phyloP scores from a whole-genome alignment of 2,113 vertebrate genomes.

The Corydoras sp. region DNA sequence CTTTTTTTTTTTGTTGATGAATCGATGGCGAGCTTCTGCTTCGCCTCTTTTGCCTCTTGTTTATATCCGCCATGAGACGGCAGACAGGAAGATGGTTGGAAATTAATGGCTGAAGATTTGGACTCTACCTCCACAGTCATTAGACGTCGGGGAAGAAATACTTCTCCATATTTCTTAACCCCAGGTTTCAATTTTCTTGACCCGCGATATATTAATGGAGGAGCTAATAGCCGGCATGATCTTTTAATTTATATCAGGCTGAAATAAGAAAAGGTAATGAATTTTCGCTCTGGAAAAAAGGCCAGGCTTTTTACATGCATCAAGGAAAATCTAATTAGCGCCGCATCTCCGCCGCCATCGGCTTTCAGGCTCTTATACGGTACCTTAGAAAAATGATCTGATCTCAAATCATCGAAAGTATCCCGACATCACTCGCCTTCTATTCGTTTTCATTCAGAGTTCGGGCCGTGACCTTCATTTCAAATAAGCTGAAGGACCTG shows the following conservation, averaged over 20 bases:
- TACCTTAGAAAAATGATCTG: slow-evolving; percentile 68
- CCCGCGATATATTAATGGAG: slow-evolving; percentile 70
- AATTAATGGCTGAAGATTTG: slow-evolving; percentile 63
- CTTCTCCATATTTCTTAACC: slow-evolving; percentile 68
- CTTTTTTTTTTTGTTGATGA: too few relatives aligned
- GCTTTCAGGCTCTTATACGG: slow-evolving; percentile 65
- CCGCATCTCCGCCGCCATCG: slow-evolving; percentile 69
- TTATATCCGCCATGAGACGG: slow-evolving; percentile 56
- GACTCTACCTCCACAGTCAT: slow-evolving; percentile 58
- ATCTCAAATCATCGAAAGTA: slow-evolving; percentile 55
- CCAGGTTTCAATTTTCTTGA: slow-evolving; percentile 72
- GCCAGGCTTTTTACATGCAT: slow-evolving; percentile 69
- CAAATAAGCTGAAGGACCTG: too few relatives aligned
- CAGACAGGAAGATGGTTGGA: slow-evolving; percentile 58
- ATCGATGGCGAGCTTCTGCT: too few relatives aligned
- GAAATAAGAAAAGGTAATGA: slow-evolving; percentile 76
- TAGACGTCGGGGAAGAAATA: slow-evolving; percentile 64
- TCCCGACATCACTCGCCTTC: too few relatives aligned
- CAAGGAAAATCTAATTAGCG: slow-evolving; percentile 72
- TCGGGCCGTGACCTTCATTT: too few relatives aligned
- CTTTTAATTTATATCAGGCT: slow-evolving; percentile 73
- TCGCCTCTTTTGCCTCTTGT: slow-evolving; percentile 58
- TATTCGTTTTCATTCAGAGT: too few relatives aligned
- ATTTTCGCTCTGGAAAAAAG: slow-evolving; percentile 71
- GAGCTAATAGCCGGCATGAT: slow-evolving; percentile 74